Evolutionary conservation across 1,140 invertebrate species (phyloP), one percentile per base, ranked within the genome.

Genomic region (Venturia canescens): DNA sequence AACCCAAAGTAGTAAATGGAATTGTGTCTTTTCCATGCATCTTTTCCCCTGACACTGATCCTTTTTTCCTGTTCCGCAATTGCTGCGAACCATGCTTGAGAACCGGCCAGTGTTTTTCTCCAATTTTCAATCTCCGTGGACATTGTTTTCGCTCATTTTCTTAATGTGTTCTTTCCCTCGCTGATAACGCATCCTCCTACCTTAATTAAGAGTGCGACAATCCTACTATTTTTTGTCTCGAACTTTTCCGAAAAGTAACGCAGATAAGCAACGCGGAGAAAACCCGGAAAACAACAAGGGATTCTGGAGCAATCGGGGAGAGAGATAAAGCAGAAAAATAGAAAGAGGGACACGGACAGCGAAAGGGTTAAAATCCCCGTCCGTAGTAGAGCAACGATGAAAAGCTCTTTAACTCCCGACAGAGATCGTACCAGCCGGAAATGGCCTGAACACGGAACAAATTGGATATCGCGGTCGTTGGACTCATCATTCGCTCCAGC

Each of bases 391-490:
- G 21, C 31, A 44, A 48, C n/a, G 21, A 23, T 48, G 27, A 69
- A 71, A n/a, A 34, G 67, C 18, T 38, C n/a, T 38, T 71, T 38
- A 23, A 38, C 44, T 71, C 69, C 69, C 26, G 69, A 1, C 26
- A 38, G 69, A 6, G 69, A 71, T 71, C 34, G 69, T 48, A 71
- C 69, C 5, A 78, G 66, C 60, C 76, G 29, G 80, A 76, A 76
- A 76, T n/a, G 77, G 26, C 71, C 23, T 63, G 77, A 67, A 84
- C 84, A 34, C 82, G 80, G 60, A 76, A 83, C 80, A 83, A 86
- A 86, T 86, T 86, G 86, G 83, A 86, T 83, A 80, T 81, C 75
- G 80, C 53, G 86, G 85, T 86, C 81, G 78, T 81, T 82, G 31
- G 38, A n/a, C 21, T 67, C 81, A 74, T 29, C 63, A n/a, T 11